These are phyloP conservation scores for Amiota mariae DNA, from an alignment of 2,888 invertebrate genomes.

Conservation along the genomic window DNA sequence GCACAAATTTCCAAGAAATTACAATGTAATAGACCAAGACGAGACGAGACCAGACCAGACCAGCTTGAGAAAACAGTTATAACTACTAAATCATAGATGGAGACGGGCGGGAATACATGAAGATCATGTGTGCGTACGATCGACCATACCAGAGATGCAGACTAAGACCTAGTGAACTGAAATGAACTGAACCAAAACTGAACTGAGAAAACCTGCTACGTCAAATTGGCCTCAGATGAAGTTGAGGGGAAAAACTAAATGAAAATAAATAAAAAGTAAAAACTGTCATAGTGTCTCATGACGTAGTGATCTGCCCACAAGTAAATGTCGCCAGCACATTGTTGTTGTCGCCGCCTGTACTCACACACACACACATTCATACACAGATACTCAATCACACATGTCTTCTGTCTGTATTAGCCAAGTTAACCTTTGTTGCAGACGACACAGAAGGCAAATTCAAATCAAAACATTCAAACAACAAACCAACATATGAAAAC, in stretches of 20 bases:
- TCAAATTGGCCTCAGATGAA: neutral
- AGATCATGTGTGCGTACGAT: constrained; percentile 37
- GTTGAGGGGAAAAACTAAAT: neutral
- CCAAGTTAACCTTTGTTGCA: constrained; percentile 32
- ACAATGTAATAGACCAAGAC: constrained; percentile 55
- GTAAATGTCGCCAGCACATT: constrained; percentile 37
- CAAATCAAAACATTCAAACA: constrained; percentile 64
- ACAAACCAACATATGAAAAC: constrained; percentile 49
- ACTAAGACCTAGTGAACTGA: constrained; percentile 21
- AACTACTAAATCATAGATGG: constrained; percentile 70
- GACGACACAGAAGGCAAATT: constrained; percentile 59
- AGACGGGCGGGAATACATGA: constrained; percentile 38
- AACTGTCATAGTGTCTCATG: constrained; percentile 54
- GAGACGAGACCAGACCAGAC: constrained; percentile 27
- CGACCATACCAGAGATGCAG: constrained; percentile 48
- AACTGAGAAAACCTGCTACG: constrained; percentile 40
- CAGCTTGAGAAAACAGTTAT: constrained; percentile 64
- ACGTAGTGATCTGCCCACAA: constrained; percentile 42
- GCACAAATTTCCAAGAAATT: constrained; percentile 71
- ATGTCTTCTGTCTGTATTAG: constrained; percentile 9
- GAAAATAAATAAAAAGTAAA: constrained; percentile 45
- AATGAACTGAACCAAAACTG: too few species aligned
- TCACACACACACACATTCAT: constrained; percentile 25
- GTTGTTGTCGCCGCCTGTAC: neutral
- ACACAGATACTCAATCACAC: constrained; percentile 2